Percentiles rank a stretch among this genome's conserved stretches.
Evolutionary conservation across 2,113 vertebrate species (phyloP).

Genomic region (Donacobius atricapilla): DNA sequence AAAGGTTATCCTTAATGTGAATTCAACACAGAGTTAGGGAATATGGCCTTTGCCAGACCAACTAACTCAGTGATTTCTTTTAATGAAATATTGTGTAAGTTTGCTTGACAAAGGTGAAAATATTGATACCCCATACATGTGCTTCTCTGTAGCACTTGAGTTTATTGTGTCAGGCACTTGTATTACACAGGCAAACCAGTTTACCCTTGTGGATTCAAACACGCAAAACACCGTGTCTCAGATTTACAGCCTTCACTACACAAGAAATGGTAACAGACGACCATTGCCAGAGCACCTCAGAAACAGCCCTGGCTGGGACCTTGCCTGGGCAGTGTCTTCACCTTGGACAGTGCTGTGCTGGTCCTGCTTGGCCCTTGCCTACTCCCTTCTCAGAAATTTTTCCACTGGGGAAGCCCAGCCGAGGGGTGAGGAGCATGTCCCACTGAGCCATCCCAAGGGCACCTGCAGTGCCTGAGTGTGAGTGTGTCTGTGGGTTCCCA

Average conservation of each 20-base stretch:
- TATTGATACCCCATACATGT: not conserved
- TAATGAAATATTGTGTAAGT: not conserved
- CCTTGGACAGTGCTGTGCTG: not conserved
- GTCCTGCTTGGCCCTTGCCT: not conserved
- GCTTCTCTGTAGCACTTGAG: not conserved
- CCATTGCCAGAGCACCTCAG: not conserved
- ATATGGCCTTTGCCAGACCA: not conserved
- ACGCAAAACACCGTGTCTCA: accelerated
- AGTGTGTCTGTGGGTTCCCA: not conserved
- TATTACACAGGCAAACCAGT: not conserved
- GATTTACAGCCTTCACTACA: accelerated
- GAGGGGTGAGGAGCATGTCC: accelerated
- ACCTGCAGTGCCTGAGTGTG: accelerated
- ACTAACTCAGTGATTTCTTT: not conserved
- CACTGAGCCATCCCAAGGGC: accelerated
- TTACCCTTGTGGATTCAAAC: not conserved
- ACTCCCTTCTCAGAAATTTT: not conserved
- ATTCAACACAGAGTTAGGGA: not conserved
- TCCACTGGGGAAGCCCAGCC: accelerated
- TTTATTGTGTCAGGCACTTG: not conserved
- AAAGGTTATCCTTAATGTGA: not conserved
- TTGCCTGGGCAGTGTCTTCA: accelerated
- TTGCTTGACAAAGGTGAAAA: not conserved
- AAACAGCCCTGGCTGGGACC: not conserved
- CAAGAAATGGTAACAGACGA: not conserved